Conservation (phyloP, 1,140 invertebrate genomes). For the Sarcophaga bullata region DNA sequence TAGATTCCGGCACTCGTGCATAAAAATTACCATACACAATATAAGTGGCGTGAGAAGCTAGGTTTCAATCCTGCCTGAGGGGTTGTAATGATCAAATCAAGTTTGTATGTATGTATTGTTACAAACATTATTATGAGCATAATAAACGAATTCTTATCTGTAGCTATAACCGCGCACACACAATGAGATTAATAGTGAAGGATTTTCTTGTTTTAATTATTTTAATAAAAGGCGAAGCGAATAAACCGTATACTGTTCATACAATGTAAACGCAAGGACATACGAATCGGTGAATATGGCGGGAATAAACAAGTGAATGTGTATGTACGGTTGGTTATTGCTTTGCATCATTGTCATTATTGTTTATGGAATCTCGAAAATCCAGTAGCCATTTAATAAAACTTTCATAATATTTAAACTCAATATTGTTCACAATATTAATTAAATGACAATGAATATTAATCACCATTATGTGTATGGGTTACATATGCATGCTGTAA, state of each 20-base stretch:
- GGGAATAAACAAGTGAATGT: background rate
- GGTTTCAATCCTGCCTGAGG: too few species aligned
- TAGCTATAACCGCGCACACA: background rate
- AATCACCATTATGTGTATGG: too few species aligned
- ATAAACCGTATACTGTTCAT: too few species aligned
- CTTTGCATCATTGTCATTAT: background rate
- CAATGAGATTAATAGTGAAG: constrained; percentile 4
- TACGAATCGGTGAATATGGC: too few species aligned
- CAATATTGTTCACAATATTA: constrained; percentile 10
- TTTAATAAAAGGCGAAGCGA: background rate
- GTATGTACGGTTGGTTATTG: background rate
- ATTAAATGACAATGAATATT: background rate
- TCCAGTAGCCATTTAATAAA: constrained; percentile 5
- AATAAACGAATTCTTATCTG: too few species aligned
- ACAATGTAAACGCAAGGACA: background rate
- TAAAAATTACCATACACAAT: too few species aligned
- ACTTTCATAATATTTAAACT: background rate
- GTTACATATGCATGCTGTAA: too few species aligned
- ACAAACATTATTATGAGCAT: too few species aligned
- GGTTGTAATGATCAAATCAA: too few species aligned
- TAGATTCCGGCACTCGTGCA: too few species aligned
- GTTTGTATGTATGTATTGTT: too few species aligned
- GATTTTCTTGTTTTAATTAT: constrained; percentile 11
- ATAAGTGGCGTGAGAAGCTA: too few species aligned
- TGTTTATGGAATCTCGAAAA: background rate